phyloP scores from a whole-genome alignment of 2,113 vertebrate species.

The Struthio camelus region DNA sequence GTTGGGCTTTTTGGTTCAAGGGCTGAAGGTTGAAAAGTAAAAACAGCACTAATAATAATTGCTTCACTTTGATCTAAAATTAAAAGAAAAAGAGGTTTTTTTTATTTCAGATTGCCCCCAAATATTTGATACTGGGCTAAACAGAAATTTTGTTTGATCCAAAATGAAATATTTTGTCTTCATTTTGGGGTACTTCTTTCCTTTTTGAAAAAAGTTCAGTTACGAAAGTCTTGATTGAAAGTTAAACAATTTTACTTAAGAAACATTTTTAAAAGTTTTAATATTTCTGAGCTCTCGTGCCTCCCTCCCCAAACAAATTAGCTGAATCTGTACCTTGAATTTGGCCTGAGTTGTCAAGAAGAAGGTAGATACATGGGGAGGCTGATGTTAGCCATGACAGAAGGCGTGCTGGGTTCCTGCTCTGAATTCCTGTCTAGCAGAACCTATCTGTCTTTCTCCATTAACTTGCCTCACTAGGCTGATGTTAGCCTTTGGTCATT shows the following conservation, averaged over 20 bases:
- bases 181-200: not conserved
- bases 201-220: not conserved
- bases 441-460: not conserved
- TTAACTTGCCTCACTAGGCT: not conserved
- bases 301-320: not conserved
- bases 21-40: not conserved
- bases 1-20: not conserved
- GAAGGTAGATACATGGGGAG: not conserved
- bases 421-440: not conserved
- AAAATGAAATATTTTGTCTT: not conserved
- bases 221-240: not conserved
- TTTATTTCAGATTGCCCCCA: not conserved
- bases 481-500: not conserved
- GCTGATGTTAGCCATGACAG: not conserved
- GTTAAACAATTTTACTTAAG: not conserved
- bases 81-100: not conserved
- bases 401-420: not conserved
- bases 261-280: constrained; percentile 3
- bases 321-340: not conserved
- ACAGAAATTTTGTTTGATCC: not conserved
- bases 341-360: not conserved
- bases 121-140: not conserved
- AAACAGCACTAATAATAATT: not conserved
- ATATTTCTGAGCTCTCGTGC: not conserved
- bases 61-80: not conserved